Evolutionary conservation across 2,113 vertebrate genomes (phyloP).

Genomic region (Oryzias woworae): DNA sequence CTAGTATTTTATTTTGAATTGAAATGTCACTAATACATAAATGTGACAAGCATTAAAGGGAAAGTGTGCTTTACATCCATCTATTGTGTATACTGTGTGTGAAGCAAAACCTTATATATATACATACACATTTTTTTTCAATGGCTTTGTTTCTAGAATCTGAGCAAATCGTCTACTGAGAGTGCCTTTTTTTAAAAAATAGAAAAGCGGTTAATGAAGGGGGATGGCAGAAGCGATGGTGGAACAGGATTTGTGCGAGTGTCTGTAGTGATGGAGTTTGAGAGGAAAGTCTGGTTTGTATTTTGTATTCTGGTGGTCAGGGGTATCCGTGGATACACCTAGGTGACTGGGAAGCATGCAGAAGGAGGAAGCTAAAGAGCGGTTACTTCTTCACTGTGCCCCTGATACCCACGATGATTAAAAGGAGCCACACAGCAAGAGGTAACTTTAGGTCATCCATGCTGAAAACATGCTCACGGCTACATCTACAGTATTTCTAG

Average conservation of each 20-base stretch:
- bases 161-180: slow-evolving; percentile 73
- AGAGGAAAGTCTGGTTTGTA: slow-evolving; percentile 71
- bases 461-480: slow-evolving; percentile 25
- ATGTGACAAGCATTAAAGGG: no score
- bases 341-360: slow-evolving; percentile 87
- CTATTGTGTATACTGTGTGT: slow-evolving; percentile 19
- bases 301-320: slow-evolving; percentile 84
- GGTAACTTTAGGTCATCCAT: slow-evolving; percentile 69
- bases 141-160: slow-evolving; percentile 36
- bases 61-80: no score
- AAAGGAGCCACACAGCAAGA: slow-evolving; percentile 57
- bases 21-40: no score
- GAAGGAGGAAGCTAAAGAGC: slow-evolving; percentile 78
- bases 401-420: slow-evolving; percentile 72
- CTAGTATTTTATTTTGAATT: no score
- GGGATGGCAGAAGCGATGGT: slow-evolving; percentile 37
- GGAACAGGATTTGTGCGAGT: slow-evolving; percentile 32
- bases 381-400: slow-evolving; percentile 70
- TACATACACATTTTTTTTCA: slow-evolving; percentile 16
- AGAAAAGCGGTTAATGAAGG: slow-evolving; percentile 70
- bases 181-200: slow-evolving; percentile 69
- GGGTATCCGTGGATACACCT: slow-evolving; percentile 90
- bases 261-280: slow-evolving; percentile 57
- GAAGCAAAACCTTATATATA: slow-evolving; percentile 1
- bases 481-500: background rate